Percentiles rank a stretch among this genome's conserved stretches.
Conservation (phyloP, 2,797 vertebrate species). For the Eulemur albifrons region DNA sequence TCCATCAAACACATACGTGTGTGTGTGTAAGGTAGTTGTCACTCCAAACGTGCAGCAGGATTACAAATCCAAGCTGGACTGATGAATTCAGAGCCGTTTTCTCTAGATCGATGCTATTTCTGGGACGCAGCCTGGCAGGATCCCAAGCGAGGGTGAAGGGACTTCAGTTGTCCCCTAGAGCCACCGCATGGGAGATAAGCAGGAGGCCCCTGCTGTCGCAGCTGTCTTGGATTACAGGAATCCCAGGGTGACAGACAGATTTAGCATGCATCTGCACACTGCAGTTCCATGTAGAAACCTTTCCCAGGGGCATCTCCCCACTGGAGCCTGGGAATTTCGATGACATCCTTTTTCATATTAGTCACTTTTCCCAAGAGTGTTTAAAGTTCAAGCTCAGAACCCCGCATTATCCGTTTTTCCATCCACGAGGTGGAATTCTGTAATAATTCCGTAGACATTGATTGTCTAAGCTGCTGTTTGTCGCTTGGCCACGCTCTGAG, state of each 20-base stretch:
- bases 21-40: neutral
- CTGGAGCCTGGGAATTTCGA: conserved; percentile 31
- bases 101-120: neutral
- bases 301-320: conserved; percentile 47
- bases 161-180: neutral
- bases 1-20: no score
- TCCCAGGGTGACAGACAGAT: conserved; percentile 32
- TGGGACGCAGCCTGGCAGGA: conserved; percentile 5
- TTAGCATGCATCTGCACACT: conserved; percentile 44
- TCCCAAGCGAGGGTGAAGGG: neutral
- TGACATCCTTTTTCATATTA: neutral
- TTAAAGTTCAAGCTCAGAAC: conserved; percentile 39
- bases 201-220: neutral
- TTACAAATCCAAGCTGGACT: neutral
- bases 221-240: conserved; percentile 2
- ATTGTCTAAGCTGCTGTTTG: conserved; percentile 29
- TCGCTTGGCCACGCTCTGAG: neutral
- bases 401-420: conserved; percentile 17
- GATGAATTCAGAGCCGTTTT: neutral
- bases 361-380: conserved; percentile 21
- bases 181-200: neutral
- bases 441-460: neutral
- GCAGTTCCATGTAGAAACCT: neutral
- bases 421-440: conserved; percentile 2
- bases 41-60: neutral